A percentile compares a stretch with the other conserved stretches of the same genome.
phyloP scores from a whole-genome alignment of 92 coral and sea anemone species.

The Paramuricea clavata region DNA sequence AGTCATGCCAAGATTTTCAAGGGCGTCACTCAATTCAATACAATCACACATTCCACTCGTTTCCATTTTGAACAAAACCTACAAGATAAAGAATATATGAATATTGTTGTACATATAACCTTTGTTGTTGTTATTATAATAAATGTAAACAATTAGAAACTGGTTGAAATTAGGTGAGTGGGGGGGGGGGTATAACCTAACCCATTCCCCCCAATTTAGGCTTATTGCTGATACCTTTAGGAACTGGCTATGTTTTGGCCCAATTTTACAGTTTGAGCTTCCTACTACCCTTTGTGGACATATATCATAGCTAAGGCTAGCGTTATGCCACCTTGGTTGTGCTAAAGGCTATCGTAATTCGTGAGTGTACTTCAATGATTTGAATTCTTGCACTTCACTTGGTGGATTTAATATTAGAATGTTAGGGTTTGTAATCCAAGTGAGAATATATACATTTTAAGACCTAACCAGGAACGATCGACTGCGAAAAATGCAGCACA shows the following conservation, averaged over 20 bases:
- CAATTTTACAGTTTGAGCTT: neutral
- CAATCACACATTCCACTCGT: conserved; percentile 49
- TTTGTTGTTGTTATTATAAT: no score
- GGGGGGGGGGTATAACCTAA: conserved; percentile 12
- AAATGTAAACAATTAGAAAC: neutral
- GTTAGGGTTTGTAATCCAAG: no score
- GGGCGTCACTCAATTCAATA: conserved; percentile 27
- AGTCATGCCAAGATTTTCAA: conserved; percentile 29
- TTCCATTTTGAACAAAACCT: conserved; percentile 63
- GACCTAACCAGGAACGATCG: no score
- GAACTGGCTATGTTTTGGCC: neutral
- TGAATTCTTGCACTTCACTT: no score
- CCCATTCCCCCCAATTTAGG: neutral
- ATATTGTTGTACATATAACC: no score
- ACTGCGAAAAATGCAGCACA: no score
- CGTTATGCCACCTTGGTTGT: no score
- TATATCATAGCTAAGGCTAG: neutral
- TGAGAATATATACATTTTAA: no score
- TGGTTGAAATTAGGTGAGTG: neutral
- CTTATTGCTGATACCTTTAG: neutral
- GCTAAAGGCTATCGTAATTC: no score
- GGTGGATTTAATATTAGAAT: no score
- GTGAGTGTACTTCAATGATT: no score
- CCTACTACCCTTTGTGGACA: neutral
- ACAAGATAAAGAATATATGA: neutral